These are phyloP conservation scores for Falco biarmicus DNA, from an alignment of 2,797 vertebrate genomes.

Conservation along the genomic window DNA sequence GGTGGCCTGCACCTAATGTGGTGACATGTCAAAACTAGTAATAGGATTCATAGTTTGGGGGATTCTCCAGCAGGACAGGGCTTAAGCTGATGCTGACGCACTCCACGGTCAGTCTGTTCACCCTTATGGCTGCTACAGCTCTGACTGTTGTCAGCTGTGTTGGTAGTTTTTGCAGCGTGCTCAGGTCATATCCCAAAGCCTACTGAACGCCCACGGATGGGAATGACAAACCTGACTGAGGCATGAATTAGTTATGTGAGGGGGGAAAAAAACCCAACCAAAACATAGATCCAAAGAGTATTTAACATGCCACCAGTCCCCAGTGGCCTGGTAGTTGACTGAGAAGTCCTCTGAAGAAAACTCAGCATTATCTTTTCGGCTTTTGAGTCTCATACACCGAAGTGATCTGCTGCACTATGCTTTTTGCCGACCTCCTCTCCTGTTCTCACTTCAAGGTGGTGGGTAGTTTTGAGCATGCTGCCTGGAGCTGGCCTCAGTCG, in stretches of 20 bases:
- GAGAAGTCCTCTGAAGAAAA: not conserved
- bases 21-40: not conserved
- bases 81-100: not conserved
- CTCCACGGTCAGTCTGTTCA: not conserved
- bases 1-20: not conserved
- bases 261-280: accelerated
- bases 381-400: not conserved
- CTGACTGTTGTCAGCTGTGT: not conserved
- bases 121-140: not conserved
- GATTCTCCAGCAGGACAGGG: not conserved
- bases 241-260: not conserved
- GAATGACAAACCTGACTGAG: not conserved
- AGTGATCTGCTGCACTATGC: not conserved
- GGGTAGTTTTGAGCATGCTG: not conserved
- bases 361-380: not conserved
- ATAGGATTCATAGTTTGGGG: not conserved
- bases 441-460: not conserved
- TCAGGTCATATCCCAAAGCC: not conserved
- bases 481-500: not conserved
- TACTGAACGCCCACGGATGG: not conserved
- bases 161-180: not conserved
- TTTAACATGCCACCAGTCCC: not conserved
- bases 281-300: not conserved
- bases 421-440: not conserved
- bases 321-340: not conserved